Base-by-base conservation (phyloP, 37 sponge, comb jelly and placozoan species). In the Dysidea cf. avara region DNA sequence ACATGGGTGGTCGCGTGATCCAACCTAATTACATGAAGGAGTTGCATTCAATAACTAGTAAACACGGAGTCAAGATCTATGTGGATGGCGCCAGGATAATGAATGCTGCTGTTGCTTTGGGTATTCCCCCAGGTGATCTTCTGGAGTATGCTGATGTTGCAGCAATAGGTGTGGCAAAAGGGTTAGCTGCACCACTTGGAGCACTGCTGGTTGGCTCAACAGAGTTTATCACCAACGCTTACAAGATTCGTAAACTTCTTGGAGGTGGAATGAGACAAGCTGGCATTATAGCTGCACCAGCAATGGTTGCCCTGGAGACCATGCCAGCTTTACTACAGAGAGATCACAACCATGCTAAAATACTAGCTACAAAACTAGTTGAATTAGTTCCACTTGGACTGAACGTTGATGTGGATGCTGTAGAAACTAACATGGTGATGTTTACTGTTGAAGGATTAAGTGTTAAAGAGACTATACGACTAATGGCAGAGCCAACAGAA, bases 241-340 rank as follows among this genome's bases (percentile, higher is more conserved):
- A 31, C 14, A 53, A 69, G 29, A 16, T 82, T n/a, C 74, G 92
- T 2, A 91, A 91, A 56, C 56, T 68, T 20, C 83, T 91, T 3
- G 92, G 92, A 1, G 92, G 92, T 6, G 92, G 92, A 0, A 78
- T 86, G 87, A 43, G 87, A 14, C 92, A 91, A 63, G 69, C 60
- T 49, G 92, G 92, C 0, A 72, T 91, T 22, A n/a, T 91, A 1
- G 92, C 92, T 69, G 92, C 92, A 21, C 71, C 87, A 51, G 92
- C 80, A 0, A 21, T 91, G 11, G 63, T 81, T 17, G 87, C 83
- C 18, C 59, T 91, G 60, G 80, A 86, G 32, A 56, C 53, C 26
- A 78, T 81, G 66, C 18, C 48, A 6, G 51, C 33, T 14, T 21
- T 47, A 14, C 64, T 91, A 40, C 57, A 82, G 17, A 43, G 14